phyloP scores from a whole-genome alignment of 2,888 invertebrate species.

The Parnassius apollo region DNA sequence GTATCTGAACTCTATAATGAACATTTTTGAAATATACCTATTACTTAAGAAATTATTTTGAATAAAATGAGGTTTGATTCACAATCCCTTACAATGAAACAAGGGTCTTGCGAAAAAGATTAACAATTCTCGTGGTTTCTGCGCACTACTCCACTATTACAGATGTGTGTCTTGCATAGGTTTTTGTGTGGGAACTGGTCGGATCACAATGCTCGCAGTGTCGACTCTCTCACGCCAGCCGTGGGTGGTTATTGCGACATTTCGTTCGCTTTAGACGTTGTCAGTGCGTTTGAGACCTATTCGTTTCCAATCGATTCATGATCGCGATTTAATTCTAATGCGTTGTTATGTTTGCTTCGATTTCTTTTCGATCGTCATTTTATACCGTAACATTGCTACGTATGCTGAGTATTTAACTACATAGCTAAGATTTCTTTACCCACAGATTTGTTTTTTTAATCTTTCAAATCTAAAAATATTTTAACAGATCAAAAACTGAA shows the following conservation, averaged over 20 bases:
- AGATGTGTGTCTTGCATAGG: conserved; percentile 58
- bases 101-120: conserved; percentile 42
- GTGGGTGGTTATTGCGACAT: conserved; percentile 70
- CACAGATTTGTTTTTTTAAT: too few species aligned
- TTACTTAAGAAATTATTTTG: not conserved
- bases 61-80: conserved; percentile 3
- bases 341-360: not conserved
- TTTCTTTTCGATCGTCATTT: not conserved
- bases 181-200: conserved; percentile 66
- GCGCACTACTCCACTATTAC: conserved; percentile 60
- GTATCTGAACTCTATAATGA: too few species aligned
- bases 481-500: too few species aligned
- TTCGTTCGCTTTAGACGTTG: conserved; percentile 31
- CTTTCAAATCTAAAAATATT: too few species aligned
- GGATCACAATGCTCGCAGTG: conserved; percentile 52
- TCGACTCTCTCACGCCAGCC: conserved; percentile 64
- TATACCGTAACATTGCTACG: not conserved
- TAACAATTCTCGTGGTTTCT: conserved; percentile 57
- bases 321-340: conserved; percentile 37
- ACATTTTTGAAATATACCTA: not conserved
- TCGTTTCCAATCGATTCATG: conserved; percentile 34
- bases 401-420: too few species aligned
- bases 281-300: conserved; percentile 18
- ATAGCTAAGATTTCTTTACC: too few species aligned
- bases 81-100: conserved; percentile 11